Conservation (phyloP, 23 tunicate species). For the Oikopleura dioica region DNA sequence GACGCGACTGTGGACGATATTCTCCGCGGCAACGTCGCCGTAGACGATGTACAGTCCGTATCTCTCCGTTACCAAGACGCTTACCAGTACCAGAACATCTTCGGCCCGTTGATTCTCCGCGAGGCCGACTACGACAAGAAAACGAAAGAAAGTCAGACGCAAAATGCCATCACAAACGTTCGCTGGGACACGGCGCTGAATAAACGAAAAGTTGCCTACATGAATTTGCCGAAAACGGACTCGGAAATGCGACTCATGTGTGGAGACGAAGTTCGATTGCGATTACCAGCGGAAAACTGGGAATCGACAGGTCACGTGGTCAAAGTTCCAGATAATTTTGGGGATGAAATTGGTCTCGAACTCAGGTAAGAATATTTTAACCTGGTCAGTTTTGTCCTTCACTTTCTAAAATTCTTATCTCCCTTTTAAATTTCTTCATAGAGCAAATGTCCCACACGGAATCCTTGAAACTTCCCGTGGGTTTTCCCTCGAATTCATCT, state of each 20-base stretch:
- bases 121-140: conserved; percentile 86
- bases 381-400: no score
- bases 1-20: no score
- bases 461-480: conserved; percentile 53
- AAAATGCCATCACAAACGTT: conserved; percentile 42
- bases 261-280: conserved; percentile 77
- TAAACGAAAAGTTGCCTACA: conserved; percentile 59
- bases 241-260: conserved; percentile 88
- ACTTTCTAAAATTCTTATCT: no score
- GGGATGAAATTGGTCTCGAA: conserved; percentile 88
- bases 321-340: conserved; percentile 85
- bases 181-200: conserved; percentile 84
- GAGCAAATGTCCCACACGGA: conserved; percentile 37
- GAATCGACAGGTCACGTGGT: conserved; percentile 94
- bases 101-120: conserved; percentile 77
- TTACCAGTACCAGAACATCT: conserved; percentile 85
- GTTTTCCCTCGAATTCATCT: conserved; percentile 75
- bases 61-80: conserved; percentile 68
- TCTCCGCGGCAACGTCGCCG: no score
- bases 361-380: no score
- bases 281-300: conserved; percentile 60
- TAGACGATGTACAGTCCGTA: no score
- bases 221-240: conserved; percentile 83
- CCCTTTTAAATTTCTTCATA: no score
- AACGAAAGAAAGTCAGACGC: conserved; percentile 80